Conservation (phyloP, 2,113 vertebrate species). For the Melanostigma gelatinosum region DNA sequence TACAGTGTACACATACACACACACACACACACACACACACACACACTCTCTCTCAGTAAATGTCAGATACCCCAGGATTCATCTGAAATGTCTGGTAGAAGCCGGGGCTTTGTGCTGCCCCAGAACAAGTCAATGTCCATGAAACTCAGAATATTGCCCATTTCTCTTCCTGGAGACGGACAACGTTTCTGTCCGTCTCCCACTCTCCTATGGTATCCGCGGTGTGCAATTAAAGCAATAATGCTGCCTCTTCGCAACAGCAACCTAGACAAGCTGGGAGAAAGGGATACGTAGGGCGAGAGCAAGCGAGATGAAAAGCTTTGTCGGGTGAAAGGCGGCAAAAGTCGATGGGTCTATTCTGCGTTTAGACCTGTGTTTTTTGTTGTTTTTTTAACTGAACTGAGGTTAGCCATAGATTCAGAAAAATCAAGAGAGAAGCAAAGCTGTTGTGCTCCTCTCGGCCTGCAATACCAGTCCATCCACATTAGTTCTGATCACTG, state of each 20-base stretch:
- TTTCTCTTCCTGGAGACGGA: conserved; percentile 25
- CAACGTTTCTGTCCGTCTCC: conserved; percentile 33
- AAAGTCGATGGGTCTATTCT: conserved; percentile 39
- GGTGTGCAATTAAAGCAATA: conserved; percentile 54
- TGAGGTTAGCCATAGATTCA: conserved; percentile 37
- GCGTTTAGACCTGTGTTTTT: neutral
- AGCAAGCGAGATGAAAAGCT: conserved; percentile 24
- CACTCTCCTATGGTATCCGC: neutral
- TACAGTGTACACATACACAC: neutral
- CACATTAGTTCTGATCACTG: conserved; percentile 80
- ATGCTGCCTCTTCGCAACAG: conserved; percentile 42
- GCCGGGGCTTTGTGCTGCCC: conserved; percentile 20
- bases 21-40: neutral
- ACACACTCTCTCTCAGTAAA: conserved; percentile 12
- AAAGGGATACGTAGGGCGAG: neutral
- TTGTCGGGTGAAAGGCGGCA: conserved; percentile 9
- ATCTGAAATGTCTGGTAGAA: conserved; percentile 29
- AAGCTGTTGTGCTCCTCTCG: conserved; percentile 53
- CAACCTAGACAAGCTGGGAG: conserved; percentile 1
- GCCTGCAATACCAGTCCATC: conserved; percentile 74
- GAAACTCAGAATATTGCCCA: neutral
- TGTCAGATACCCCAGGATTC: conserved; percentile 54
- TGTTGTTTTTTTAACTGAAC: neutral
- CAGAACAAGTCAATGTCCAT: conserved; percentile 42
- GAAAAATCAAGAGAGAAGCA: conserved; percentile 42